Evolutionary conservation across 2,888 invertebrate species (phyloP).

Genomic region (Chloromyia formosa): DNA sequence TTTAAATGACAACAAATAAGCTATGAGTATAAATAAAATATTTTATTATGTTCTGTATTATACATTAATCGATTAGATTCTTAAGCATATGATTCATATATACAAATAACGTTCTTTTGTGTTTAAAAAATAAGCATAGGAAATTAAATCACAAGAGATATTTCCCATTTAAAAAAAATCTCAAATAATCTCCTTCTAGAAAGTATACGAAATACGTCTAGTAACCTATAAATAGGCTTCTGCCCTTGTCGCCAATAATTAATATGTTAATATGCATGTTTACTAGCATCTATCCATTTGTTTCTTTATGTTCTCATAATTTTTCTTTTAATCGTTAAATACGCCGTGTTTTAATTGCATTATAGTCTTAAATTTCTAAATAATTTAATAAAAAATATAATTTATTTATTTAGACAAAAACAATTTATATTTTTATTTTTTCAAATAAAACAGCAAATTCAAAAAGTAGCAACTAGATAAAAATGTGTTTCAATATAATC

Average conservation of each 20-base stretch:
- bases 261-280: no score
- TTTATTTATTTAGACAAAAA: background rate
- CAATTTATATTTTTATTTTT: background rate
- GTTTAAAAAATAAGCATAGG: constrained; percentile 14
- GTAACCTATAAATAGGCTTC: no score
- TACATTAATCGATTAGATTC: constrained; percentile 34
- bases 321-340: background rate
- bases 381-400: background rate
- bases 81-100: constrained; percentile 26
- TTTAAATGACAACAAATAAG: no score
- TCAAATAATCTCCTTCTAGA: constrained; percentile 2
- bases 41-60: constrained; percentile 41
- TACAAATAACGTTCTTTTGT: constrained; percentile 8
- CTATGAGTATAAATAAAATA: constrained; percentile 39
- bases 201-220: no score
- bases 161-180: constrained; percentile 22
- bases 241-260: background rate
- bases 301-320: background rate
- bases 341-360: background rate
- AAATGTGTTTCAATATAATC: constrained; percentile 9
- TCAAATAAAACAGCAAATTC: background rate
- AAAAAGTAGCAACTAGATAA: background rate
- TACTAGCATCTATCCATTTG: background rate
- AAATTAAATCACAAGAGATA: constrained; percentile 32
- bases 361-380: background rate